Evolutionary conservation across 2,113 vertebrate genomes (phyloP).

Genomic region (Emydocephalus ijimae): DNA sequence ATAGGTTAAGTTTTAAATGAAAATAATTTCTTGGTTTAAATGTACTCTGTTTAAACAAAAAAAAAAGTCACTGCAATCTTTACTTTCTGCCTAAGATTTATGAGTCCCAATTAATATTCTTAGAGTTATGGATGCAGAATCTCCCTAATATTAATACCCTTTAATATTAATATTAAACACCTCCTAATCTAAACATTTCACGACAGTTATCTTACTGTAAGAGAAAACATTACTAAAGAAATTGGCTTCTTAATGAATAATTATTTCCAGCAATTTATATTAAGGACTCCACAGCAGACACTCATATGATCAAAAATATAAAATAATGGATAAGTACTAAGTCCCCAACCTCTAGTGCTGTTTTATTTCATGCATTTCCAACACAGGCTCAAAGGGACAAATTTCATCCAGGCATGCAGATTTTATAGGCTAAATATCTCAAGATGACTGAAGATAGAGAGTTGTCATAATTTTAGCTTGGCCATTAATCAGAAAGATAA

Average conservation of each 20-base stretch:
- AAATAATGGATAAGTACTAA: neutral
- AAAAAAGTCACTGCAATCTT: conserved; percentile 41
- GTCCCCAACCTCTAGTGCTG: neutral
- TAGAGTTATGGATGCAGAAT: conserved; percentile 53
- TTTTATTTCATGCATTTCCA: neutral
- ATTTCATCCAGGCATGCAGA: conserved; percentile 68
- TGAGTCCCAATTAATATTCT: conserved; percentile 66
- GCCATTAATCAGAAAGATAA: neutral
- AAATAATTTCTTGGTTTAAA: conserved; percentile 66
- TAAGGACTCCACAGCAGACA: conserved; percentile 31
- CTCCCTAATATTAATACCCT: conserved; percentile 25
- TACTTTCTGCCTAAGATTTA: conserved; percentile 30
- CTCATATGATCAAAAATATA: neutral
- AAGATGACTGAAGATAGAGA: neutral
- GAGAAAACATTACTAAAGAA: conserved; percentile 62
- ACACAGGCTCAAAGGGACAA: neutral
- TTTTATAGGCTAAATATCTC: conserved; percentile 33
- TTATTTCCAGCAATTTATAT: conserved; percentile 55
- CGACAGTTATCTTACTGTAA: conserved; percentile 56
- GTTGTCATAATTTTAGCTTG: neutral
- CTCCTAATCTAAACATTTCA: conserved; percentile 37
- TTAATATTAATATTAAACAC: conserved; percentile 47
- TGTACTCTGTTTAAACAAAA: conserved; percentile 31
- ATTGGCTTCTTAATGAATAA: conserved; percentile 68
- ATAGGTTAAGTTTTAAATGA: conserved; percentile 62